Base-by-base conservation (phyloP, 2,888 invertebrate species). In the Plusia festucae region DNA sequence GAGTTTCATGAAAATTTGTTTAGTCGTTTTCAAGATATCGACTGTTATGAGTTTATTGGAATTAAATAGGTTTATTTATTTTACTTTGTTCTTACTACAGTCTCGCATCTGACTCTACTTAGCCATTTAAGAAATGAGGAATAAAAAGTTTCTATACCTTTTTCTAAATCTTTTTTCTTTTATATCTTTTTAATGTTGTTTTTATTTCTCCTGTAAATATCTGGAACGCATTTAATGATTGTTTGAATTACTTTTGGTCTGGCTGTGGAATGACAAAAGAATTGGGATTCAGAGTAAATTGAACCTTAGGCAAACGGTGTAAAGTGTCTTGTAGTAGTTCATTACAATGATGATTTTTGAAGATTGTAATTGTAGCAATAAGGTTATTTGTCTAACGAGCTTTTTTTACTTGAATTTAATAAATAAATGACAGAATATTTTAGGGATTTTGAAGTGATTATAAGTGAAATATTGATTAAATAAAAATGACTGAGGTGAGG, bases 211-310 rank as follows among this genome's bases (percentile, higher is more conserved):
- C 51, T 59, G 59, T 4, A 46, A 53, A 53, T 40, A 34, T 40
- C 40, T 34, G 53, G 59, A 22, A 32, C 18, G 7, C 34, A 40
- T 58, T 30, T 55, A 71, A 61, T 65, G 76, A 71, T 54, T 32
- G 54, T 54, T 65, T 44, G 56, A 66, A 66, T 67, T 49, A 76
- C 73, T 76, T 72, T 72, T 76, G 73, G 66, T 76, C 16, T 66
- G 46, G 11, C 3, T 9, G 0, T 9, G 34, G 59, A 65, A 71
- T 70, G 76, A 59, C 61, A 73, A 73, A 76, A 59, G 61, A 51
- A 65, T 18, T 9, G 16, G 22, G n/a, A 7, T 20, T 51, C 51
- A 62, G 13, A 34, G 55, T 34, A 73, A 62, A 72, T 27, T 52
- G 16, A 52, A 16, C 32, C 56, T 62, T 76, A 60, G 15, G 2